Evolutionary conservation across 2,888 invertebrate genomes (phyloP), one percentile per base, ranked within the genome.

Genomic region (Drosophila formosana): DNA sequence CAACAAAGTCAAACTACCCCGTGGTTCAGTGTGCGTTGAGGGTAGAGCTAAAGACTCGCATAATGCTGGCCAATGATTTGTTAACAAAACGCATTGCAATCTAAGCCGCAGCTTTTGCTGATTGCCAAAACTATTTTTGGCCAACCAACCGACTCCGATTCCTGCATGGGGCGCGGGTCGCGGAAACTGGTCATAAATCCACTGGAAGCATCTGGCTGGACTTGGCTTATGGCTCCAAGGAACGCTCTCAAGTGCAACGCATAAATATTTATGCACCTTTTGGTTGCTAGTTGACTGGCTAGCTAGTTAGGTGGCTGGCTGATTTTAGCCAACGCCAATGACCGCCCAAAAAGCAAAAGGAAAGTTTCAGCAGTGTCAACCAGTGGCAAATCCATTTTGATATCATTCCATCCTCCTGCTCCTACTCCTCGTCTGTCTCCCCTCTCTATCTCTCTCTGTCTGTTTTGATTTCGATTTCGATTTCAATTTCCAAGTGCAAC

Each of bases 221-320:
- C 49, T 9, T 53, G 41, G 18, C 39, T 2, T 8, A 39, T 18
- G 37, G 56, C 60, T 51, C 47, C 55, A 57, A 70, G 78, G 62
- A 82, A 82, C 53, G 72, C 81, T 73, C 73, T 88, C 88, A 83
- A 83, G 75, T 83, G 83, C 83, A 83, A 83, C 83, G 81, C 88
- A 83, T 86, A 80, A 83, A 83, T 88, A 86, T 83, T 86, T 64
- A 88, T 86, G 53, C 49, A 37, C 37, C 37, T 11, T 11, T n/a
- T 37, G 37, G 37, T n/a, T 37, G 37, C 11, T 37, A 37, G 37
- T 37, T 37, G 37, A 37, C 37, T 37, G 37, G 23, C 45, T 25
- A 45, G 45, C 23, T 52, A 26, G 28, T 25, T 61, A n/a, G 8
- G 50, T 65, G 58, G 37, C 62, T 68, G 58, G 23, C 34, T 64